These are phyloP conservation scores for Haplochromis burtoni DNA, from an alignment of 2,113 vertebrate species.

Conservation along the genomic window DNA sequence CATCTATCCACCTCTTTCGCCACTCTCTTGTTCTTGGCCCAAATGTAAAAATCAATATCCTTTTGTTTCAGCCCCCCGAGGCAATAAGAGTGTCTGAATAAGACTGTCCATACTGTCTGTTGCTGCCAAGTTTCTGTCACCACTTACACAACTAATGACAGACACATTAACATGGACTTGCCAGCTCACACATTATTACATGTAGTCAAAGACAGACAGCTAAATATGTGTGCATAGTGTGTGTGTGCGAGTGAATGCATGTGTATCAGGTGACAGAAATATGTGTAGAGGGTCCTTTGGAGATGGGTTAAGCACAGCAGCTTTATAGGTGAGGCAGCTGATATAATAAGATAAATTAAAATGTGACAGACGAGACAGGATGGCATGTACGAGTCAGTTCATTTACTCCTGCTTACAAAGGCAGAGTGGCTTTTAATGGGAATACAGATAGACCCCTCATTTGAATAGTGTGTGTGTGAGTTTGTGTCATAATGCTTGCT, in stretches of 20 bases:
- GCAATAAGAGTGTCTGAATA: slow-evolving; percentile 60
- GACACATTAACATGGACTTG: slow-evolving; percentile 54
- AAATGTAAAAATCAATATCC: slow-evolving; percentile 68
- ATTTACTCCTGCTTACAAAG: slow-evolving; percentile 27
- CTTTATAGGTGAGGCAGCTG: slow-evolving; percentile 43
- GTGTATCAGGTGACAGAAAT: slow-evolving; percentile 6
- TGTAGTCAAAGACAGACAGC: not conserved
- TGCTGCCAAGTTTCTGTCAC: slow-evolving; percentile 62
- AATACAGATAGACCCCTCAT: slow-evolving; percentile 23
- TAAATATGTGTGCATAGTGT: not conserved
- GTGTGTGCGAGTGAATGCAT: not conserved
- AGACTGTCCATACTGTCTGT: slow-evolving; percentile 41
- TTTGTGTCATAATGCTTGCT: slow-evolving; percentile 14
- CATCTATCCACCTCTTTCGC: slow-evolving; percentile 43
- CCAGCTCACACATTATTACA: slow-evolving; percentile 17
- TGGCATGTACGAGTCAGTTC: not conserved
- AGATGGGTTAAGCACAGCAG: slow-evolving; percentile 10
- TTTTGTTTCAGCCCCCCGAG: slow-evolving; percentile 63
- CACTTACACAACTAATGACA: slow-evolving; percentile 60
- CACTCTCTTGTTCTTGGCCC: slow-evolving; percentile 63
- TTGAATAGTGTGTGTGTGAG: not conserved
- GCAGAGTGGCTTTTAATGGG: slow-evolving; percentile 43
- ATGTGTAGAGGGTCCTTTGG: slow-evolving; percentile 22
- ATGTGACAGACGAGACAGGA: slow-evolving; percentile 13
- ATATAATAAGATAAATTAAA: slow-evolving; percentile 24